Conservation (phyloP, 2,888 invertebrate species). For the Brachyptera risi region DNA sequence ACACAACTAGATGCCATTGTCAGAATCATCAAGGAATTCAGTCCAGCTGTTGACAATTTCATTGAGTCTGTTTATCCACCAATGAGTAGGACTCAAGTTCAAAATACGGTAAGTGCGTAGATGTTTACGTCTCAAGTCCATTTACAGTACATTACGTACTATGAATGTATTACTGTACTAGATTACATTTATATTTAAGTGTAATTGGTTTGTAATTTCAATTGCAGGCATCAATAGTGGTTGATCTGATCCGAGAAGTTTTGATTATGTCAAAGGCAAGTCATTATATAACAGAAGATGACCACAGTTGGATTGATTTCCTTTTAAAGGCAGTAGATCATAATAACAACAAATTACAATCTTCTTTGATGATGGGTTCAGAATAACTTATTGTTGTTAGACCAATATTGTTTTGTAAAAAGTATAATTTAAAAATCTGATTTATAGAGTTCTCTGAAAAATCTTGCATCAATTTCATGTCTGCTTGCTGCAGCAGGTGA, state of each 20-base stretch:
- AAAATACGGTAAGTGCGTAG: slow-evolving; percentile 28
- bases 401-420: no score
- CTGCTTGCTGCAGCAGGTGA: no score
- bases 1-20: slow-evolving; percentile 31
- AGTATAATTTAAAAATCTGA: no score
- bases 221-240: slow-evolving; percentile 29
- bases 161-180: no score
- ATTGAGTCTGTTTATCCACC: slow-evolving; percentile 32
- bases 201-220: no score
- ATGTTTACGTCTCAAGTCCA: no score
- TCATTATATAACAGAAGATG: slow-evolving; percentile 29
- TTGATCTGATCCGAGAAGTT: slow-evolving; percentile 24
- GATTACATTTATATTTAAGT: no score
- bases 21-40: slow-evolving; percentile 22
- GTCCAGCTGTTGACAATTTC: slow-evolving; percentile 33
- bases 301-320: slow-evolving; percentile 30
- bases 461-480: no score
- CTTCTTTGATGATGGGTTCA: background rate
- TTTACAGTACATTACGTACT: no score
- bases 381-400: background rate
- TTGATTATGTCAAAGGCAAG: slow-evolving; percentile 26
- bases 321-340: slow-evolving; percentile 32
- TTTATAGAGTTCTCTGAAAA: no score
- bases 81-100: slow-evolving; percentile 27
- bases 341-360: slow-evolving; percentile 33